Evolutionary conservation across 2,888 invertebrate genomes (phyloP), one percentile per base, ranked within the genome.

Genomic region (Bursaphelenchus okinawaensis): DNA sequence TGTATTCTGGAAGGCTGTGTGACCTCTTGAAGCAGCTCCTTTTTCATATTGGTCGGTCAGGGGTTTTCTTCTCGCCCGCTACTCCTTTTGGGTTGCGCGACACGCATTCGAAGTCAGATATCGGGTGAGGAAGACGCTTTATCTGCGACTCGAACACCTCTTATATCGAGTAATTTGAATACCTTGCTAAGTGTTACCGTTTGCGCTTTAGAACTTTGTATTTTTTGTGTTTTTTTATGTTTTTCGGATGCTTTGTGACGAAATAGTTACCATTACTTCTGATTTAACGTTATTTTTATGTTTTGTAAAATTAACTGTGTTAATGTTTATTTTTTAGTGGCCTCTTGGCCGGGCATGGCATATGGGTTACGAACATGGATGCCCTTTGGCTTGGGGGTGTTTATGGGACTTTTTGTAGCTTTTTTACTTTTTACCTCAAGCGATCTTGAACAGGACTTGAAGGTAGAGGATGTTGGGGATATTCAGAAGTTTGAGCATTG

Each of bases 401-500:
- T 59, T 27, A 40, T 22, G 20, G 60, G 60, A 12, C 16, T 50
- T 20, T 59, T 59, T 26, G 8, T 59, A 3, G 60, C 22, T 8
- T 50, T 59, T n/a, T n/a, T 59, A 20, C 26, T 59, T 1, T 51
- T 31, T 26, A 50, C 60, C 12, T 23, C 24, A 19, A 29, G 40
- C 12, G 60, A 59, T 29, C 19, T 24, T 19, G 26, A 54, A 23
- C 12, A 54, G 26, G 26, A 54, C 9, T n/a, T 27, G 12, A 59
- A 22, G n/a, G 28, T 24, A 1, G 19, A 19, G 7, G 9, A 9
- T 50, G 52, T 4, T 2, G 22, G 23, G 20, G 31, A 26, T 20
- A 27, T 59, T 19, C 60, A 59, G 40, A 29, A n/a, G 19, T 59
- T 50, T 20, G 60, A 55, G 50, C 29, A 59, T 9, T 59, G 60